These are phyloP conservation scores for Plagiodera versicolora DNA, from an alignment of 2,888 invertebrate species.

Conservation along the genomic window DNA sequence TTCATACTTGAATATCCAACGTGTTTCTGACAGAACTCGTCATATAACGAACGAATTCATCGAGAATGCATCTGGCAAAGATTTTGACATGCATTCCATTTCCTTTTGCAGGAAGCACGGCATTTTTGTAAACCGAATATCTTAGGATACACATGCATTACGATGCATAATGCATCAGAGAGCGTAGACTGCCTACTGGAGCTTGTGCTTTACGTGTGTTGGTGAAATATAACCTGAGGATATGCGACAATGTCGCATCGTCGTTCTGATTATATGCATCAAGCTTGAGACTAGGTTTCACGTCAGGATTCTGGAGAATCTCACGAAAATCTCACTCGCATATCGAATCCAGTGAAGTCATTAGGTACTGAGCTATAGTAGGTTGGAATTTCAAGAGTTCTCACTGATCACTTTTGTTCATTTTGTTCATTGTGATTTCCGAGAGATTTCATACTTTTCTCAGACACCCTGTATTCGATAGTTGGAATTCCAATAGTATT, in stretches of 20 bases:
- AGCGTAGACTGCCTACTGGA: background rate
- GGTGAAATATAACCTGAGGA: background rate
- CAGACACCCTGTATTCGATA: too few relatives aligned
- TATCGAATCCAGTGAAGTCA: too few relatives aligned
- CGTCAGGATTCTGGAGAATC: too few relatives aligned
- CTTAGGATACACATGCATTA: background rate
- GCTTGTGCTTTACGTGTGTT: background rate
- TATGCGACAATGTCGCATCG: background rate
- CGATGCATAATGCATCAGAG: slow-evolving; percentile 9
- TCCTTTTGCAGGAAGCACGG: slow-evolving; percentile 1
- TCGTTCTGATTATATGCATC: background rate
- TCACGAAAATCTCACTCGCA: too few relatives aligned
- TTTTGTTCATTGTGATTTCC: too few relatives aligned
- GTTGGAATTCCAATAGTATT: too few relatives aligned
- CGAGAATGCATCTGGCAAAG: slow-evolving; percentile 2
- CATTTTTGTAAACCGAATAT: slow-evolving; percentile 3
- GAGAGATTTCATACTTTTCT: too few relatives aligned
- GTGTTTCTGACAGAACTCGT: background rate
- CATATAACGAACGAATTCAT: background rate
- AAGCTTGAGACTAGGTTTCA: background rate
- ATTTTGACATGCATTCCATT: slow-evolving; percentile 2
- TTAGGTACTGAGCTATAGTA: too few relatives aligned
- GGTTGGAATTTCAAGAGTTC: too few relatives aligned
- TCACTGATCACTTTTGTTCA: too few relatives aligned
- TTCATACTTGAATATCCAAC: background rate